Evolutionary conservation across 1,140 invertebrate genomes (phyloP).

Genomic region (Brachionus asplanchnoidis): DNA sequence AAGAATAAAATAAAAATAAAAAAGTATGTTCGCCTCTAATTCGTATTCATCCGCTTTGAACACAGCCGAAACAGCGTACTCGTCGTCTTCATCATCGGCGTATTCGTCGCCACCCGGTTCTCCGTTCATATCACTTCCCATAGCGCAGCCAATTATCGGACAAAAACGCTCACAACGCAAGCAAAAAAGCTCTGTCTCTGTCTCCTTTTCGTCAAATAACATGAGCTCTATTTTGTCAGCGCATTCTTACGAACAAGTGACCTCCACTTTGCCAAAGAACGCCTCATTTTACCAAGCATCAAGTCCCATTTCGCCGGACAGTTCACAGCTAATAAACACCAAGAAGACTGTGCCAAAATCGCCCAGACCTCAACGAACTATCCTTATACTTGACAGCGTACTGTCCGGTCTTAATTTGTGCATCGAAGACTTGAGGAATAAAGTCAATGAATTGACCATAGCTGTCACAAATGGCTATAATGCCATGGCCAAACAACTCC

Average conservation of each 20-base stretch:
- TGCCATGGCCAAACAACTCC: slow-evolving; percentile 33
- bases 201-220: neutral
- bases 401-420: slow-evolving; percentile 6
- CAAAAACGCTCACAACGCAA: slow-evolving; percentile 4
- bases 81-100: neutral
- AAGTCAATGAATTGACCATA: neutral
- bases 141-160: neutral
- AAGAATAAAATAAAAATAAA: neutral
- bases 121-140: neutral
- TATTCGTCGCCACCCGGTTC: slow-evolving; percentile 20
- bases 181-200: neutral
- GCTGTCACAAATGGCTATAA: slow-evolving; percentile 37
- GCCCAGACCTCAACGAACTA: neutral
- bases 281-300: neutral
- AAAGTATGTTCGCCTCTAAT: neutral
- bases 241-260: slow-evolving; percentile 13
- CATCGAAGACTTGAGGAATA: neutral
- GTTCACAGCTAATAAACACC: neutral
- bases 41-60: slow-evolving; percentile 7
- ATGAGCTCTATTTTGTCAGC: neutral
- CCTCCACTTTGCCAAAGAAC: neutral
- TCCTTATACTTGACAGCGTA: slow-evolving; percentile 10
- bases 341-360: slow-evolving; percentile 31
- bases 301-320: neutral
- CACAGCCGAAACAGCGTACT: neutral